phyloP scores from a whole-genome alignment of 2,888 invertebrate genomes.

The Acanthacorydalis orientalis region DNA sequence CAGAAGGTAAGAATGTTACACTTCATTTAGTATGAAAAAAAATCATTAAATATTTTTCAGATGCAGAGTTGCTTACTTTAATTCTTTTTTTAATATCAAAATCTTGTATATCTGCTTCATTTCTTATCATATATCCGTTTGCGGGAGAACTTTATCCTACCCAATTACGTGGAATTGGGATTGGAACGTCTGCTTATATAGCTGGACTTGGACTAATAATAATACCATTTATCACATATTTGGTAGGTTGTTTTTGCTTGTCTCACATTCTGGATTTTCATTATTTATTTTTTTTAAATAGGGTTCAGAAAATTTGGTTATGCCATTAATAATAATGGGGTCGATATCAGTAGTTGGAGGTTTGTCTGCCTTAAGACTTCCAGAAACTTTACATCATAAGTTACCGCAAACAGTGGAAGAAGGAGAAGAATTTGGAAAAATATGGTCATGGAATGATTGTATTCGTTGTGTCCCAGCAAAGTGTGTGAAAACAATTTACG shows the following conservation, averaged over 20 bases:
- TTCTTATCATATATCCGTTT: slow-evolving; percentile 82
- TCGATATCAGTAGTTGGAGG: slow-evolving; percentile 67
- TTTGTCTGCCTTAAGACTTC: slow-evolving; percentile 58
- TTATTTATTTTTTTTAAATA: slow-evolving; percentile 19
- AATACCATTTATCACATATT: slow-evolving; percentile 80
- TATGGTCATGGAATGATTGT: slow-evolving; percentile 63
- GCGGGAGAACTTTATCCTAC: slow-evolving; percentile 87
- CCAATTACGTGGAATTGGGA: slow-evolving; percentile 73
- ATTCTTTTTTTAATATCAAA: slow-evolving; percentile 67
- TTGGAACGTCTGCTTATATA: slow-evolving; percentile 80
- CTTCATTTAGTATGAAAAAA: neutral
- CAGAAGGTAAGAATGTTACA: slow-evolving; percentile 39
- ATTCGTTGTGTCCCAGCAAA: slow-evolving; percentile 50
- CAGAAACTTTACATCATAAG: slow-evolving; percentile 69
- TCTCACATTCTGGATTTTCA: neutral
- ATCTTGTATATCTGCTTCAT: slow-evolving; percentile 78
- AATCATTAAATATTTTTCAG: slow-evolving; percentile 26
- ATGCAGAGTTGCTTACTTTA: slow-evolving; percentile 56
- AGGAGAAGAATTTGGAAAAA: slow-evolving; percentile 72
- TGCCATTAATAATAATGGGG: slow-evolving; percentile 76
- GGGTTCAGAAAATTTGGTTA: slow-evolving; percentile 70
- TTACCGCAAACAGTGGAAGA: slow-evolving; percentile 77
- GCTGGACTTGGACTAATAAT: slow-evolving; percentile 76
- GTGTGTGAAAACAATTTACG: slow-evolving; percentile 24
- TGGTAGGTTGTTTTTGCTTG: slow-evolving; percentile 38